Percentiles rank a stretch among this genome's conserved stretches.
Evolutionary conservation across 2,113 vertebrate species (phyloP).

Genomic region (Erythrocebus patas): DNA sequence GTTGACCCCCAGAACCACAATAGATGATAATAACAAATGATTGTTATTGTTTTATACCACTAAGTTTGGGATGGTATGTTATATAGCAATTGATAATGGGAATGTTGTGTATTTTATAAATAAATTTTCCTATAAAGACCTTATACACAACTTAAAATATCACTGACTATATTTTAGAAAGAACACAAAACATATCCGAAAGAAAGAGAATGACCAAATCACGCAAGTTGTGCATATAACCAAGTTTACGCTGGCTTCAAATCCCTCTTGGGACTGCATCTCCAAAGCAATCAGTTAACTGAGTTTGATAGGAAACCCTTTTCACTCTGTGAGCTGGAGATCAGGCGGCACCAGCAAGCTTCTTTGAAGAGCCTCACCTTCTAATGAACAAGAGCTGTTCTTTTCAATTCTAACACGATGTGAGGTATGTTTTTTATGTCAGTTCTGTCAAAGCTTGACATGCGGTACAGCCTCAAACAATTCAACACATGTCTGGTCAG

Average conservation of each 20-base stretch:
- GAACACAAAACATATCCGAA: not conserved
- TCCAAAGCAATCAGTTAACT: not conserved
- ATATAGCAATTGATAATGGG: not conserved
- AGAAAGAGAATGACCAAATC: not conserved
- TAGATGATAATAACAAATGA: not conserved
- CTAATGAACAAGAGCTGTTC: not conserved
- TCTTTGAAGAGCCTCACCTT: not conserved
- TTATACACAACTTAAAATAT: not conserved
- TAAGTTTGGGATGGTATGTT: not conserved
- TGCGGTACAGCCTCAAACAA: not conserved
- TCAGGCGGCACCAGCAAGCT: not conserved
- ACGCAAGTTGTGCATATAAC: not conserved
- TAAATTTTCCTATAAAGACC: not conserved
- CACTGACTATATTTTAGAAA: not conserved
- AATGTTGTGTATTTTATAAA: not conserved
- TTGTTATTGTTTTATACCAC: not conserved
- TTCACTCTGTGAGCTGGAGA: not conserved
- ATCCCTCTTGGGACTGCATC: not conserved
- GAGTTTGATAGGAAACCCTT: not conserved
- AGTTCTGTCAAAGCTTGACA: not conserved
- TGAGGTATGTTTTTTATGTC: conserved; percentile 19
- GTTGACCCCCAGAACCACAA: not conserved
- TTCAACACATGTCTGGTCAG: not conserved
- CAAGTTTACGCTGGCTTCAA: not conserved
- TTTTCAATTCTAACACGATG: not conserved